Base-by-base conservation (phyloP, 2,113 vertebrate species). In the Aphyosemion australe region DNA sequence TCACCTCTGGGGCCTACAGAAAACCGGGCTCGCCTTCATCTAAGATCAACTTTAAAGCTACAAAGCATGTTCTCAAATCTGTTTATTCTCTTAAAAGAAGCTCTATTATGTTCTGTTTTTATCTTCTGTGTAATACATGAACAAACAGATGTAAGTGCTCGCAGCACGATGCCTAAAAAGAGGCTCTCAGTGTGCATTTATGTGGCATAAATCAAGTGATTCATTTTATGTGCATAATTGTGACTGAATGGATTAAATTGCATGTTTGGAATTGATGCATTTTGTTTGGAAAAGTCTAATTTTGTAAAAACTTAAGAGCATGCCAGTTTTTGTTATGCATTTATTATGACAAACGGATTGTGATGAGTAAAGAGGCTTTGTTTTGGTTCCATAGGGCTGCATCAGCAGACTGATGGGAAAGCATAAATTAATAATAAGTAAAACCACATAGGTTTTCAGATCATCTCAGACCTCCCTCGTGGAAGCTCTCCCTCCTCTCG, bases 401-500 rank as follows among this genome's bases (percentile, higher is more conserved):
- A 41, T 12, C 11, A 42, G 41, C 41, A 42, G 12, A 42, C 41
- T 42, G 11, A 2, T 12, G 2, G 41, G 12, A 12, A 42, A 42
- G 12, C 10, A 42, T 42, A 42, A 42, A 42, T 42, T 12, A 13
- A 12, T 42, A 42, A 42, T 37, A 7, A 37, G 34, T 37, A 1
- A 1, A 37, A 37, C 34, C 6, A 37, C 34, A 8, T 37, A 37
- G 9, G 34, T 37, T 42, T 42, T 42, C 41, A 12, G 41, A 42
- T 42, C 41, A 42, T 42, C 19, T 12, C 78, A 77, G 71, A 98
- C 97, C 97, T 98, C 88, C 94, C 88, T 47, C 96, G 96, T 31
- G 97, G 96, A 5, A 99, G 89, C 39, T 98, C 95, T 10, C 94
- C 95, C 1, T 98, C 96, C 63, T 98, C 97, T 67, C 96, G 92